phyloP scores from a whole-genome alignment of 2,888 invertebrate species.

The Melanostoma mellinum region DNA sequence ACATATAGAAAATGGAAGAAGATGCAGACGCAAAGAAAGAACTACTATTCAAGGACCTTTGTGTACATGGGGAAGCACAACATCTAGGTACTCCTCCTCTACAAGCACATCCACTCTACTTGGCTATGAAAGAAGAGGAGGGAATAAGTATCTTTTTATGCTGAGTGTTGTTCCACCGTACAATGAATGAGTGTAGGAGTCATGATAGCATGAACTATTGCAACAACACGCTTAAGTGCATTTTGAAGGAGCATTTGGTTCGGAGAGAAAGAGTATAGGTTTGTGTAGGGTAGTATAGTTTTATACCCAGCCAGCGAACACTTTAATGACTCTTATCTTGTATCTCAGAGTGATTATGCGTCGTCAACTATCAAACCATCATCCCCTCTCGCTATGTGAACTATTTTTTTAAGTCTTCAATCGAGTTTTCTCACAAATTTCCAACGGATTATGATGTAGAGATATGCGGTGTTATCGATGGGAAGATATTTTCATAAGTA shows the following conservation, averaged over 20 bases:
- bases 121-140: background rate
- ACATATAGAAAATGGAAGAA: conserved; percentile 6
- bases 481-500: conserved; percentile 14
- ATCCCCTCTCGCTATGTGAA: background rate
- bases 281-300: background rate
- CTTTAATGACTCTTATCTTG: conserved; percentile 60
- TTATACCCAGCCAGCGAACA: conserved; percentile 1
- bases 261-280: background rate
- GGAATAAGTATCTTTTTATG: conserved; percentile 55
- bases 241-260: conserved; percentile 10
- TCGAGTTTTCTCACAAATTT: conserved; percentile 44
- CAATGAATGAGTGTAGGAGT: conserved; percentile 57
- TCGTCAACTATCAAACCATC: conserved; percentile 59
- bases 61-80: conserved; percentile 39
- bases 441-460: conserved; percentile 25
- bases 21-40: conserved; percentile 39
- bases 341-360: conserved; percentile 60
- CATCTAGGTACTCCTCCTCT: conserved; percentile 19
- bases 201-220: conserved; percentile 69
- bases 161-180: conserved; percentile 55
- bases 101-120: conserved; percentile 18
- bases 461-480: no score
- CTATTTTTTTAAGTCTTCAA: background rate
- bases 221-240: conserved; percentile 70
- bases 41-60: conserved; percentile 59